Conservation (phyloP, 1,140 invertebrate genomes). For the Drosophila melanica region DNA sequence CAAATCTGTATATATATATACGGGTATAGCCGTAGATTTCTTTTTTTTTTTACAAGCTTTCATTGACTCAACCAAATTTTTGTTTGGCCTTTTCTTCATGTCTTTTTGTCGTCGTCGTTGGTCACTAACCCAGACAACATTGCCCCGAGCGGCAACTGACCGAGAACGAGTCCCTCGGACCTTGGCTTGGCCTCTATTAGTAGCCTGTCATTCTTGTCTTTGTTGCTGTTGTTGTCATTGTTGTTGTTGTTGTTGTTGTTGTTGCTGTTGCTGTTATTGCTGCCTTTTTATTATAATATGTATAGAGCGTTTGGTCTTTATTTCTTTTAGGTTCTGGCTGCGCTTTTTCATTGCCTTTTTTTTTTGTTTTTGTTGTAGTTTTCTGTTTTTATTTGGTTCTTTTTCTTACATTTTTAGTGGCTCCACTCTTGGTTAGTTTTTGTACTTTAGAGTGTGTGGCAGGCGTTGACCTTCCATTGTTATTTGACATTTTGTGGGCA, state of each 20-base stretch:
- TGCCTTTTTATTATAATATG: conserved; percentile 42
- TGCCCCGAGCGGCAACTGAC: conserved; percentile 34
- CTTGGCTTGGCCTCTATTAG: conserved; percentile 50
- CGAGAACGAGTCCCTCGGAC: conserved; percentile 38
- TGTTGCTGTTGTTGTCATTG: conserved; percentile 14
- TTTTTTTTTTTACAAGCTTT: conserved; percentile 20
- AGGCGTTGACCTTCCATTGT: conserved; percentile 56
- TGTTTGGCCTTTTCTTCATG: conserved; percentile 23
- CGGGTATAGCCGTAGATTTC: background rate
- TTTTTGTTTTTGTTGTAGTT: conserved; percentile 15
- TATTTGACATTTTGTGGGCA: conserved; percentile 51
- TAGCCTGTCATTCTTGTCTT: conserved; percentile 50
- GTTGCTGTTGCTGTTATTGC: background rate
- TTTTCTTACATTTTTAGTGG: conserved; percentile 23
- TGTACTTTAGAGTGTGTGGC: conserved; percentile 23
- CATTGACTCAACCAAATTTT: conserved; percentile 47
- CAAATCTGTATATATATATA: conserved; percentile 15
- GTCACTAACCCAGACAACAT: conserved; percentile 51
- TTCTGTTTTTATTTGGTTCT: conserved; percentile 18
- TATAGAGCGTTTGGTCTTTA: conserved; percentile 12
- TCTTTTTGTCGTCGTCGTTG: conserved; percentile 28
- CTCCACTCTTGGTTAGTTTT: conserved; percentile 25
- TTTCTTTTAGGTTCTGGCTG: conserved; percentile 24
- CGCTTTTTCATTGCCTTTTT: conserved; percentile 38
- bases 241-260: conserved; percentile 6